phyloP scores from a whole-genome alignment of 2,888 invertebrate species.

The Rhimphoctona megacephalus region DNA sequence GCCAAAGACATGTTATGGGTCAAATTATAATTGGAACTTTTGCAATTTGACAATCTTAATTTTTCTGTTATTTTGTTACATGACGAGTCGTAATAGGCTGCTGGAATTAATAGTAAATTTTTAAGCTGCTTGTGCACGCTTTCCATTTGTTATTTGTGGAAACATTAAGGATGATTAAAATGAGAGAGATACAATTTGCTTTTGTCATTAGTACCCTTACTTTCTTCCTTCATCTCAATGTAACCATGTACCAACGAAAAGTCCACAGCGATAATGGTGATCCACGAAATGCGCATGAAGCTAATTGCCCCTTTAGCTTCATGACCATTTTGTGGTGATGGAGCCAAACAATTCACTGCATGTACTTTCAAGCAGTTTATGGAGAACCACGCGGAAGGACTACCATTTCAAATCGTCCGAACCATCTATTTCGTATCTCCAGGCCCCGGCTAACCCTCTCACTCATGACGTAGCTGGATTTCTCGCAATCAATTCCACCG shows the following conservation, averaged over 20 bases:
- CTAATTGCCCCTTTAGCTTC: slow-evolving; percentile 44
- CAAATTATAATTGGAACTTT: slow-evolving; percentile 37
- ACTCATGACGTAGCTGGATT: slow-evolving; percentile 18
- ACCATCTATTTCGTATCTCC: slow-evolving; percentile 37
- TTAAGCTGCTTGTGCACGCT: not conserved
- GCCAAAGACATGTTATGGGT: not conserved
- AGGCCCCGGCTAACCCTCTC: slow-evolving; percentile 6
- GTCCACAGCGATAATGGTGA: not conserved
- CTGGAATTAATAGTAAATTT: not conserved
- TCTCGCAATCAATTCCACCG: slow-evolving; percentile 12
- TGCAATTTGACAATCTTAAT: not conserved
- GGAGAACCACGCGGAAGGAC: slow-evolving; percentile 15
- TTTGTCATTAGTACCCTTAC: not conserved
- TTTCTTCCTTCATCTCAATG: not conserved
- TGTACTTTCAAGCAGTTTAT: slow-evolving; percentile 38
- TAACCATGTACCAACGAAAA: not conserved
- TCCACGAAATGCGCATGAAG: slow-evolving; percentile 21
- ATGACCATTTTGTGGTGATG: slow-evolving; percentile 11
- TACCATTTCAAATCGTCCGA: slow-evolving; percentile 14
- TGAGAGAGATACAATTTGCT: not conserved
- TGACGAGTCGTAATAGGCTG: slow-evolving; percentile 3
- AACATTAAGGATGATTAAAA: slow-evolving; percentile 31
- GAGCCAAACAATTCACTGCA: slow-evolving; percentile 3
- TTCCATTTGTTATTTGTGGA: not conserved
- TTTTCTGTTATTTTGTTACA: not conserved